A percentile compares a stretch with the other conserved stretches of the same genome.
phyloP scores from a whole-genome alignment of 2,888 invertebrate genomes.

The Limnephilus marmoratus region DNA sequence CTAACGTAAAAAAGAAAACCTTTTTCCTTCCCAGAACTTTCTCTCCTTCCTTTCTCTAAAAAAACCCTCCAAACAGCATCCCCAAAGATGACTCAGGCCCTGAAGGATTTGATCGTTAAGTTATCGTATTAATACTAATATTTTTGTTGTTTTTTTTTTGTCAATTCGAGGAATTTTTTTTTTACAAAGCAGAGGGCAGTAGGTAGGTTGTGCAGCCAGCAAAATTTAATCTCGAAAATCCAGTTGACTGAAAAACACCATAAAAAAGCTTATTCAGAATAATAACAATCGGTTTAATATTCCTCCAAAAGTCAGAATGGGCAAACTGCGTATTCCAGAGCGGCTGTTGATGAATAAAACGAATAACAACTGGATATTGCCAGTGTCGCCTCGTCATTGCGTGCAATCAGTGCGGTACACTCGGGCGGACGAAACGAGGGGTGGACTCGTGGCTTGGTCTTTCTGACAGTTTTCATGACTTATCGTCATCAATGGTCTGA shows the following conservation, averaged over 20 bases:
- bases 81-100: no score
- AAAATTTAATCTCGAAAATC: background rate
- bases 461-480: background rate
- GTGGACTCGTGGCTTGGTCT: background rate
- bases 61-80: no score
- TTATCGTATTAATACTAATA: background rate
- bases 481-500: background rate
- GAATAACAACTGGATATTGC: background rate
- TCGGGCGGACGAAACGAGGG: background rate
- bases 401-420: background rate
- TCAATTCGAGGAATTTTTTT: background rate
- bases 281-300: background rate
- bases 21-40: no score
- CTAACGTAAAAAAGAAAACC: no score
- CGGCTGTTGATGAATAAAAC: background rate
- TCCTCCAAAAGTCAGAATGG: background rate
- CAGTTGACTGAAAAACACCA: background rate
- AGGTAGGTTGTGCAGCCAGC: no score
- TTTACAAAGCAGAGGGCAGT: background rate
- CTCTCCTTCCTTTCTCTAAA: no score
- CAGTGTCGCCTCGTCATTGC: background rate
- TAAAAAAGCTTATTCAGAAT: background rate
- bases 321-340: background rate
- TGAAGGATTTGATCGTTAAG: no score
- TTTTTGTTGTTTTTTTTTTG: background rate